Percentiles rank a stretch among this genome's conserved stretches.
Evolutionary conservation across 2,113 vertebrate species (phyloP).

Genomic region (Aphelocoma coerulescens): DNA sequence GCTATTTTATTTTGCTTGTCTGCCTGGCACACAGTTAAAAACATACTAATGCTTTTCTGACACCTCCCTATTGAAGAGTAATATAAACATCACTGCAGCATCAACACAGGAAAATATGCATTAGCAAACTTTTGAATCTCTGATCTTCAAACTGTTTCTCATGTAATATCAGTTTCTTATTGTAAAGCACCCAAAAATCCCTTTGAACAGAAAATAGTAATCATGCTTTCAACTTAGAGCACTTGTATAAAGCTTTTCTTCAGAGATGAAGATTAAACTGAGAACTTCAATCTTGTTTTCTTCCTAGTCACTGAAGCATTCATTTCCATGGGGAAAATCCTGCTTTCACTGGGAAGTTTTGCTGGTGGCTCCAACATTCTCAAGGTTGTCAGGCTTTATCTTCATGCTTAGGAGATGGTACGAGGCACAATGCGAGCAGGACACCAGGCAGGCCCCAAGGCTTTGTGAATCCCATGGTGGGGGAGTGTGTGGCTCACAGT

Average conservation of each 20-base stretch:
- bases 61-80: constrained; percentile 20
- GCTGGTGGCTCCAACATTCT: background rate
- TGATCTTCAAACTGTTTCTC: constrained; percentile 46
- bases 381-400: background rate
- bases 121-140: constrained; percentile 40
- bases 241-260: constrained; percentile 39
- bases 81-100: constrained; percentile 43
- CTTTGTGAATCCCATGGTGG: background rate
- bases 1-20: constrained; percentile 51
- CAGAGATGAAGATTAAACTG: constrained; percentile 10
- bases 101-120: constrained; percentile 39
- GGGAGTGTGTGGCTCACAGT: background rate
- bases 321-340: background rate
- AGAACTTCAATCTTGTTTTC: constrained; percentile 33
- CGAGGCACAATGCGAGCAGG: background rate
- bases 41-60: constrained; percentile 56
- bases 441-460: background rate
- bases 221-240: constrained; percentile 49
- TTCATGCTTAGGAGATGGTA: background rate
- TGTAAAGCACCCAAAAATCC: constrained; percentile 48
- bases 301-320: background rate
- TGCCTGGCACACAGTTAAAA: constrained; percentile 58
- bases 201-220: constrained; percentile 66
- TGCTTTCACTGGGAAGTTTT: background rate
- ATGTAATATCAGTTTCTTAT: constrained; percentile 45